Percentiles rank a stretch among this genome's conserved stretches.
phyloP scores from a whole-genome alignment of 2,888 invertebrate species.

The Reticulitermes lucifugus region DNA sequence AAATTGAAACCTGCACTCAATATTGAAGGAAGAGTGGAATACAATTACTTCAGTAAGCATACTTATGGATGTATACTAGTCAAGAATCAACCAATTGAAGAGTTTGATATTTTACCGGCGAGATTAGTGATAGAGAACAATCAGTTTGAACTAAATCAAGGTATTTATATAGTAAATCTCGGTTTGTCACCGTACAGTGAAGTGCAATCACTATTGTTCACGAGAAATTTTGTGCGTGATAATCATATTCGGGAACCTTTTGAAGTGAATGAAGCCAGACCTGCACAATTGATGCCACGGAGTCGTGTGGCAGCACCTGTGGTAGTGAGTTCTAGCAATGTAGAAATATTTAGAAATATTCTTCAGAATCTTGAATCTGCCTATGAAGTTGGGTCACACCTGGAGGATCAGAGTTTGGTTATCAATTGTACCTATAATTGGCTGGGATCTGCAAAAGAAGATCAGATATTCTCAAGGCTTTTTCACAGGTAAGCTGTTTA shows the following conservation, averaged over 20 bases:
- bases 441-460: conserved; percentile 83
- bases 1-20: conserved; percentile 87
- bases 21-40: conserved; percentile 81
- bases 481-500: conserved; percentile 70
- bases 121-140: conserved; percentile 84
- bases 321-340: conserved; percentile 87
- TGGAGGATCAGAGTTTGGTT: conserved; percentile 91
- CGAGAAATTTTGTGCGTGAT: conserved; percentile 86
- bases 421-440: conserved; percentile 97
- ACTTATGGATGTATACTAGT: conserved; percentile 86
- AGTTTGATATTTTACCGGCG: conserved; percentile 81
- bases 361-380: conserved; percentile 90
- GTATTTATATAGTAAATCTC: conserved; percentile 85
- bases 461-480: conserved; percentile 78
- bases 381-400: conserved; percentile 95
- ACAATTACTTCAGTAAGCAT: conserved; percentile 89
- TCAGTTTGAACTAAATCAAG: conserved; percentile 89
- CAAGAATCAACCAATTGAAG: conserved; percentile 82
- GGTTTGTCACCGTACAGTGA: conserved; percentile 90
- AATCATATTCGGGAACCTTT: conserved; percentile 91
- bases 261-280: conserved; percentile 74
- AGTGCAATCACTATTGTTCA: conserved; percentile 84
- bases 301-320: conserved; percentile 93
- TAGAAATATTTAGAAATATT: conserved; percentile 89
- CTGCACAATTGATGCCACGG: conserved; percentile 83